A percentile compares a stretch with the other conserved stretches of the same genome.
These are phyloP conservation scores for Ichneumoninae sp. DNA, from an alignment of 2,888 invertebrate genomes.

Conservation along the genomic window DNA sequence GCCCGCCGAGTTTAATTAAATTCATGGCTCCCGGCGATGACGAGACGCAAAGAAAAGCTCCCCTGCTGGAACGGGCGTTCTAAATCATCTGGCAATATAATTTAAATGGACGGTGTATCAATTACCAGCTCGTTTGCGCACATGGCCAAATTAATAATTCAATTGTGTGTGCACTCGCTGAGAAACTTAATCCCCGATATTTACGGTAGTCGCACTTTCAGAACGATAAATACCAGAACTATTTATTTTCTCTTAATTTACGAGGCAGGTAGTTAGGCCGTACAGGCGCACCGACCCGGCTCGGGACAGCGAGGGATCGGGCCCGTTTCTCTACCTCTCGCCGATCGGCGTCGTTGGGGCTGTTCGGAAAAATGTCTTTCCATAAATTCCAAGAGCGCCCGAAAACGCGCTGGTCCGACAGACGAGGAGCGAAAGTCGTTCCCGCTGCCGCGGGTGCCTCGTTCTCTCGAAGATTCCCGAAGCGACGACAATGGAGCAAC, in stretches of 20 bases:
- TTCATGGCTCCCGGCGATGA: slow-evolving; percentile 55
- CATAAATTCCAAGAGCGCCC: slow-evolving; percentile 23
- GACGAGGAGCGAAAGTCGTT: background rate
- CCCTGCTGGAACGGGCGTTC: background rate
- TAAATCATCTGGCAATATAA: slow-evolving; percentile 32
- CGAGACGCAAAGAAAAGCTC: slow-evolving; percentile 30
- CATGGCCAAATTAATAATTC: slow-evolving; percentile 42
- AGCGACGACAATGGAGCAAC: slow-evolving; percentile 30
- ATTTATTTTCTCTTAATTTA: slow-evolving; percentile 33
- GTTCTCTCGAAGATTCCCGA: slow-evolving; percentile 23
- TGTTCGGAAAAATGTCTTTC: slow-evolving; percentile 6
- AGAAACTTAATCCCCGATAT: slow-evolving; percentile 23
- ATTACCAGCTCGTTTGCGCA: slow-evolving; percentile 24
- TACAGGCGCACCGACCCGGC: background rate
- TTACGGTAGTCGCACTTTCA: slow-evolving; percentile 2
- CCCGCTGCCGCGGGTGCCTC: background rate
- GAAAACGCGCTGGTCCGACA: slow-evolving; percentile 26
- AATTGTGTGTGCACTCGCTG: slow-evolving; percentile 21
- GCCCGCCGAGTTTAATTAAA: slow-evolving; percentile 58
- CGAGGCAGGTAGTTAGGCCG: background rate
- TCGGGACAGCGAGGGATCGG: background rate
- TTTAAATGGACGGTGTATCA: slow-evolving; percentile 20
- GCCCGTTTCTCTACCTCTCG: background rate
- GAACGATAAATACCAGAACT: slow-evolving; percentile 16
- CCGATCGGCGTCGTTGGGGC: background rate